Conservation (phyloP, 2,113 vertebrate species). For the Ciconia boyciana region DNA sequence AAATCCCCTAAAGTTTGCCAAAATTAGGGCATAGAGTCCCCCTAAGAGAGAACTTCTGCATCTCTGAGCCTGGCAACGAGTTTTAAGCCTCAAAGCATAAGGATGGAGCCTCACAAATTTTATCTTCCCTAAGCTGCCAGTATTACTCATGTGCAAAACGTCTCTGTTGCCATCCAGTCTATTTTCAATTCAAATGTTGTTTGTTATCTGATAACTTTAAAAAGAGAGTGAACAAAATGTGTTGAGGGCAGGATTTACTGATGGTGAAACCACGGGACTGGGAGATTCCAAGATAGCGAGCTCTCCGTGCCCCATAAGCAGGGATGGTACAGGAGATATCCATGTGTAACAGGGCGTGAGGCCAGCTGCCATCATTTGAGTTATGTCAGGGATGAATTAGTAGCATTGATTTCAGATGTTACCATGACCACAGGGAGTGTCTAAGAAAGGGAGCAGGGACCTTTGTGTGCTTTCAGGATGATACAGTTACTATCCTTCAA, state of each 20-base stretch:
- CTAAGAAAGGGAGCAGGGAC: background rate
- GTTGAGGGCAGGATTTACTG: background rate
- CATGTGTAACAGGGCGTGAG: rapidly evolving
- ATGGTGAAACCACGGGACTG: background rate
- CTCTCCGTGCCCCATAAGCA: rapidly evolving
- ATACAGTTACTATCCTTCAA: background rate
- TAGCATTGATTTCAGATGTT: background rate
- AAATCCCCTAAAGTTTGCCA: background rate
- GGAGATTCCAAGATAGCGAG: background rate
- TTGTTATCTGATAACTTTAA: background rate
- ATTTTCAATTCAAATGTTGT: background rate
- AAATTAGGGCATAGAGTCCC: background rate
- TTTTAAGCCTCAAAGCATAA: background rate
- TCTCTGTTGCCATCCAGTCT: background rate
- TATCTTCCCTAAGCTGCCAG: background rate
- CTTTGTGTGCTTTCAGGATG: background rate
- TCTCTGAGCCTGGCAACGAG: background rate
- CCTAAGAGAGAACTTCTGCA: background rate
- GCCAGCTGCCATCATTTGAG: background rate
- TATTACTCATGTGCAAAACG: background rate
- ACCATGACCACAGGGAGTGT: background rate
- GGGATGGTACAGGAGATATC: background rate
- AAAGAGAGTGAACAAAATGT: background rate
- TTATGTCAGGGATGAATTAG: background rate
- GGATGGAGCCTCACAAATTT: background rate